These are phyloP conservation scores for Epiblema foenella DNA, from an alignment of 2,888 invertebrate species.

Conservation along the genomic window DNA sequence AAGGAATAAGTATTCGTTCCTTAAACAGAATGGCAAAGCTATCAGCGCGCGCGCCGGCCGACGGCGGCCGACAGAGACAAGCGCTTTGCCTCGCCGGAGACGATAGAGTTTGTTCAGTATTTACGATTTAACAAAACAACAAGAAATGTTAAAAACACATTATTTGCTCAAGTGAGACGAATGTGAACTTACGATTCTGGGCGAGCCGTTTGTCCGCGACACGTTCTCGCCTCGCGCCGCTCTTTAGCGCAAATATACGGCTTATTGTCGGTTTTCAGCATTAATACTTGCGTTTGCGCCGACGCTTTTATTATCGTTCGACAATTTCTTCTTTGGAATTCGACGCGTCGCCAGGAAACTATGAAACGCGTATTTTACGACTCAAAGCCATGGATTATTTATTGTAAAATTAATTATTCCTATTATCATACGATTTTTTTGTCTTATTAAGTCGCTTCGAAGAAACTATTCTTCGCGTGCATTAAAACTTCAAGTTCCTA, in stretches of 20 bases:
- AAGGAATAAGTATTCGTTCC: constrained; percentile 7
- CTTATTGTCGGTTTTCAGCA: constrained; percentile 78
- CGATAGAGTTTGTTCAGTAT: constrained; percentile 79
- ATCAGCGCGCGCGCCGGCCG: constrained; percentile 48
- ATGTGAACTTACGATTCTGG: constrained; percentile 80
- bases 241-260: constrained; percentile 75
- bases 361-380: constrained; percentile 67
- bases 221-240: constrained; percentile 74
- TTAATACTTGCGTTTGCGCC: constrained; percentile 70
- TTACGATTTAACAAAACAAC: constrained; percentile 85
- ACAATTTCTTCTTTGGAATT: constrained; percentile 49
- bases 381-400: constrained; percentile 66
- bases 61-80: constrained; percentile 64
- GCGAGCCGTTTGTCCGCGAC: constrained; percentile 77
- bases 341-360: constrained; percentile 40
- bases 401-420: constrained; percentile 60
- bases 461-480: constrained; percentile 11
- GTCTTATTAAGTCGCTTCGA: neutral
- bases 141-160: constrained; percentile 85
- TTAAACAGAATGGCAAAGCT: constrained; percentile 17
- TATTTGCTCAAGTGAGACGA: constrained; percentile 83
- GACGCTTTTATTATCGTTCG: constrained; percentile 73
- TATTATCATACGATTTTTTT: neutral
- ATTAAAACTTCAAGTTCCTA: neutral
- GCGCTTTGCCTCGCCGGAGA: constrained; percentile 62